phyloP scores from a whole-genome alignment of 2,888 invertebrate species.

The Hartigia nigra region DNA sequence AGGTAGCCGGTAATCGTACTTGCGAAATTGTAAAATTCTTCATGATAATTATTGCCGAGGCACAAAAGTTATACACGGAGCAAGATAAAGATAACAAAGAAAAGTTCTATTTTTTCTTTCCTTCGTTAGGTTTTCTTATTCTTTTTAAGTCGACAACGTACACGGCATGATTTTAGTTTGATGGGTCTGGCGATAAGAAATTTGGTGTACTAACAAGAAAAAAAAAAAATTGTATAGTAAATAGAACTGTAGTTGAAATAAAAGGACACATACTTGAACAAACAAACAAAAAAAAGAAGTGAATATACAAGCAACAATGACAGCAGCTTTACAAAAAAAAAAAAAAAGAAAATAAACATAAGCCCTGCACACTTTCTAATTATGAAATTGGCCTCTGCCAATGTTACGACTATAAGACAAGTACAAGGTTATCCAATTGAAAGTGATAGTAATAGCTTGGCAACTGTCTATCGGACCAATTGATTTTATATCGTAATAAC shows the following conservation, averaged over 20 bases:
- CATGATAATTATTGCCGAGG: slow-evolving; percentile 1
- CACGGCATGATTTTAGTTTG: slow-evolving; percentile 19
- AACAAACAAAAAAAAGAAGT: slow-evolving; percentile 31
- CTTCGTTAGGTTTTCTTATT: neutral
- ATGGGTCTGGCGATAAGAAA: slow-evolving; percentile 40
- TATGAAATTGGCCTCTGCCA: neutral
- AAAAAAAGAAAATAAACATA: no score
- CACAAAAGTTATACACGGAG: neutral
- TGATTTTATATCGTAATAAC: neutral
- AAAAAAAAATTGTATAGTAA: slow-evolving; percentile 58
- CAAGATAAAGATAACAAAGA: slow-evolving; percentile 8
- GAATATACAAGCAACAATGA: neutral
- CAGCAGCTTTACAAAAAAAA: slow-evolving; percentile 17
- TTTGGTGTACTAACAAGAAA: slow-evolving; percentile 52
- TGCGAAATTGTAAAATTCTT: slow-evolving; percentile 38
- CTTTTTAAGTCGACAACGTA: slow-evolving; percentile 15
- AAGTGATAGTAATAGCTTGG: neutral
- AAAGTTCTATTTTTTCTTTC: neutral
- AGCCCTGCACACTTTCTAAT: slow-evolving; percentile 37
- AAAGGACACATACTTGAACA: slow-evolving; percentile 55
- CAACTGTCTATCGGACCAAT: neutral
- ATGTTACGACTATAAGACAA: neutral
- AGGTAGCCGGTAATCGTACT: slow-evolving; percentile 26
- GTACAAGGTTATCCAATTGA: neutral
- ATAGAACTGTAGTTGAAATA: slow-evolving; percentile 59